A percentile compares a stretch with the other conserved stretches of the same genome.
Evolutionary conservation across 1,140 invertebrate genomes (phyloP).

Genomic region (Drosophila nasuta): DNA sequence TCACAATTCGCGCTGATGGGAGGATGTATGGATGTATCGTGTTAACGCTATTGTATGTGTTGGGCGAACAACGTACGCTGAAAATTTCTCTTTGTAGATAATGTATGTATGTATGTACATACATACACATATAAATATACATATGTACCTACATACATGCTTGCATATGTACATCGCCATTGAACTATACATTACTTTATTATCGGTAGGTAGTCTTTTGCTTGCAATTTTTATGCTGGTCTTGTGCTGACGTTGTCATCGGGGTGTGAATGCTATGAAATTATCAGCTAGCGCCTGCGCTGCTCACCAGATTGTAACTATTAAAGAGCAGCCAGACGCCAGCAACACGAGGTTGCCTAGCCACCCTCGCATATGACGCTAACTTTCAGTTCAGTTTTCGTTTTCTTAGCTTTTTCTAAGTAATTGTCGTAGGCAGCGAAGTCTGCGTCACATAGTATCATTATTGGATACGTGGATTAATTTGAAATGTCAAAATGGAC

Average conservation of each 20-base stretch:
- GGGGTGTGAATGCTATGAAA: slow-evolving; percentile 71
- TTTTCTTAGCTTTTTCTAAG: slow-evolving; percentile 19
- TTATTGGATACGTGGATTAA: background rate
- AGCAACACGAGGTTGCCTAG: slow-evolving; percentile 46
- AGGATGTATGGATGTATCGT: slow-evolving; percentile 31
- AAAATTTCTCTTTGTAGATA: slow-evolving; percentile 49
- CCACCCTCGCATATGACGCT: slow-evolving; percentile 27
- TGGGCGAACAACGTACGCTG: background rate
- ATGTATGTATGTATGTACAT: slow-evolving; percentile 25
- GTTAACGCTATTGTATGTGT: background rate
- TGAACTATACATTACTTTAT: slow-evolving; percentile 4
- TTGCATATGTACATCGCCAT: background rate
- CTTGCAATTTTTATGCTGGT: slow-evolving; percentile 71
- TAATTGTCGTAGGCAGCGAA: slow-evolving; percentile 11
- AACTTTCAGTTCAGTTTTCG: background rate
- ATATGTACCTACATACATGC: background rate
- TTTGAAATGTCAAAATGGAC: slow-evolving; percentile 9
- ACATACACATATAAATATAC: background rate
- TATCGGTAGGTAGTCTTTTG: slow-evolving; percentile 53
- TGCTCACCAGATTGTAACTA: slow-evolving; percentile 16
- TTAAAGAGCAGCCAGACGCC: slow-evolving; percentile 25
- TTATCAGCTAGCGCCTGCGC: slow-evolving; percentile 36
- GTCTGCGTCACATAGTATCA: slow-evolving; percentile 12
- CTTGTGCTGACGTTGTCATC: slow-evolving; percentile 32
- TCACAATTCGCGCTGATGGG: slow-evolving; percentile 21